Base-by-base conservation (phyloP, 2,113 vertebrate genomes). In the Pygoscelis adeliae region DNA sequence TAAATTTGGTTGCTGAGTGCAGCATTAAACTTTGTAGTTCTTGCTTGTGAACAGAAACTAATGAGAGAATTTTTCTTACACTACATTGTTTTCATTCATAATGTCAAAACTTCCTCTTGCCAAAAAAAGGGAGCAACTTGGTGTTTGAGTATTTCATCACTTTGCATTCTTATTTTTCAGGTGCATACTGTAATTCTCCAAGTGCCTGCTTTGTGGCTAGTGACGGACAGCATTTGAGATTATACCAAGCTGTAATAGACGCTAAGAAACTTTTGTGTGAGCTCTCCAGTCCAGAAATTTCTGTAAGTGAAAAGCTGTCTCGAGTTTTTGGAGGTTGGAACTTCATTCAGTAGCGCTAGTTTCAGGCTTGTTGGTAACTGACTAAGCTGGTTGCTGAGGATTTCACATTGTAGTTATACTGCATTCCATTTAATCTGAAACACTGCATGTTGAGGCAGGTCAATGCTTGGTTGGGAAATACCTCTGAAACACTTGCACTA, bases 161-260 rank as follows among this genome's bases (percentile, higher is more conserved):
- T 92, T 78, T 88, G 73, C 71, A 9, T 95, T 76, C 87, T 89
- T 97, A 29, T 42, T 94, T 98, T 97, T 81, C 94, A 99, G 99
- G 99, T 98, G 97, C 98, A 32, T 99, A 99, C 89, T 99, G 99
- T 96, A 99, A 99, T 97, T 99, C 99, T 89, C 99, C 99, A 97
- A 99, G 99, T 95, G 99, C 99, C 81, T 99, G 99, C 97, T 99
- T 99, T 89, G 99, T 99, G 77, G 99, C 99, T 77, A 99, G 99
- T 95, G 99, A 99, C 15, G 99, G 99, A 38, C 99, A 99, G 4
- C 98, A 99, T 76, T 98, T 99, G 91, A 98, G 99, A 93, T 98
- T 99, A 46, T 99, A 99, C 97, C 99, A 99, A 98, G 99, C 99
- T 91, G 99, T 99, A 86, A 99, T 99, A 95, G 99, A 99, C 97